Evolutionary conservation across 2,888 invertebrate genomes (phyloP).

Genomic region (Anorthoa munda): DNA sequence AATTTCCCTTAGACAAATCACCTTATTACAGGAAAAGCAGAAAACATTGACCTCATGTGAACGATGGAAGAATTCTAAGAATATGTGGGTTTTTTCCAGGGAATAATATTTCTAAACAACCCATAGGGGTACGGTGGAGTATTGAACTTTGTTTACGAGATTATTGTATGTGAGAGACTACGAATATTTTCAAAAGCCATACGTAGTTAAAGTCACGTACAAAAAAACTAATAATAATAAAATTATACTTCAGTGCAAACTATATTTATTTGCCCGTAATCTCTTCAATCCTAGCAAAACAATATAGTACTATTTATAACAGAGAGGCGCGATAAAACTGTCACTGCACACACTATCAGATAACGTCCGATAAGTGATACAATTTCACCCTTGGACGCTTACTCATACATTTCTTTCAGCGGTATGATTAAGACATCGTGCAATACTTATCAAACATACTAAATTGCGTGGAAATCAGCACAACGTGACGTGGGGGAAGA

Average conservation of each 20-base stretch:
- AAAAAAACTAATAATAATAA: neutral
- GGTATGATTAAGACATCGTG: slow-evolving; percentile 22
- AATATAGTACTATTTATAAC: slow-evolving; percentile 46
- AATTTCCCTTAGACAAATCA: too few species aligned
- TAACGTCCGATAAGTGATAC: slow-evolving; percentile 13
- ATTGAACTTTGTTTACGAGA: neutral
- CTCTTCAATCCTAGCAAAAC: slow-evolving; percentile 9
- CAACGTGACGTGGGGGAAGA: slow-evolving; percentile 34
- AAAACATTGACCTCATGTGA: too few species aligned
- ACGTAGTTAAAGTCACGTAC: neutral
- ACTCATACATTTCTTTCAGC: slow-evolving; percentile 45
- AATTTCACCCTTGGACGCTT: slow-evolving; percentile 44
- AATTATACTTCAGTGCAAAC: slow-evolving; percentile 4
- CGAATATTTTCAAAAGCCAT: neutral
- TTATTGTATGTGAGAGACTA: too few species aligned
- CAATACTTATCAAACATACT: slow-evolving; percentile 37
- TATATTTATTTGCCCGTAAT: slow-evolving; percentile 31
- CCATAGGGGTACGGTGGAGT: neutral
- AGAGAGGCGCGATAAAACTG: slow-evolving; percentile 31
- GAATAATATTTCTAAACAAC: neutral
- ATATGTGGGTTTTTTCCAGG: too few species aligned
- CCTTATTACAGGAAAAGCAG: too few species aligned
- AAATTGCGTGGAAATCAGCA: slow-evolving; percentile 55
- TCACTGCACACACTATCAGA: slow-evolving; percentile 24
- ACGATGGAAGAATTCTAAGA: too few species aligned